phyloP scores from a whole-genome alignment of 2,888 invertebrate genomes.

The Odiellus spinosus region DNA sequence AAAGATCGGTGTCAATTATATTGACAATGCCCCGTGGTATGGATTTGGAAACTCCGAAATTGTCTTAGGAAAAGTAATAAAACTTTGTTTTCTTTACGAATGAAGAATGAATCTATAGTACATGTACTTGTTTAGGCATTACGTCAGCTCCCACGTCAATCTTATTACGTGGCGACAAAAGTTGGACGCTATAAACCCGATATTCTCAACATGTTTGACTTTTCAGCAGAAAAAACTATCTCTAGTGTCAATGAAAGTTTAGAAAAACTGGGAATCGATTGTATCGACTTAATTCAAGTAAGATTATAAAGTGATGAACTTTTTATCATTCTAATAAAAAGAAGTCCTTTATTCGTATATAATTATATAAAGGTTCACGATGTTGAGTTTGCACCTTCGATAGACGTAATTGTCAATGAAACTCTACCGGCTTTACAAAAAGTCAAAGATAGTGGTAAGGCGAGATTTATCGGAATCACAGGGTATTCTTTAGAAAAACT shows the following conservation, averaged over 20 bases:
- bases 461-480: constrained; percentile 66
- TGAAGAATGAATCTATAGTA: no score
- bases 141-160: constrained; percentile 54
- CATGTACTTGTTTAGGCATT: no score
- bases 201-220: constrained; percentile 65
- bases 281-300: constrained; percentile 80
- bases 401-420: constrained; percentile 60
- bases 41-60: constrained; percentile 64
- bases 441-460: constrained; percentile 48
- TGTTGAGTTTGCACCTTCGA: constrained; percentile 62
- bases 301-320: no score
- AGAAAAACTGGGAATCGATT: constrained; percentile 51
- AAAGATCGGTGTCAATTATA: constrained; percentile 66
- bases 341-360: no score
- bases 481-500: constrained; percentile 59
- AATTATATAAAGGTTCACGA: no score
- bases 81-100: no score
- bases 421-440: constrained; percentile 65
- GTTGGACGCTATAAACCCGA: constrained; percentile 61
- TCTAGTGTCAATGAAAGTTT: constrained; percentile 61
- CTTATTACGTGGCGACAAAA: constrained; percentile 83
- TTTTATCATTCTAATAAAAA: no score
- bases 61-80: constrained; percentile 54
- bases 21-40: constrained; percentile 86
- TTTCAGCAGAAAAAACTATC: constrained; percentile 53